Evolutionary conservation across 2,797 vertebrate species (phyloP).

Genomic region (Vipera latastei): DNA sequence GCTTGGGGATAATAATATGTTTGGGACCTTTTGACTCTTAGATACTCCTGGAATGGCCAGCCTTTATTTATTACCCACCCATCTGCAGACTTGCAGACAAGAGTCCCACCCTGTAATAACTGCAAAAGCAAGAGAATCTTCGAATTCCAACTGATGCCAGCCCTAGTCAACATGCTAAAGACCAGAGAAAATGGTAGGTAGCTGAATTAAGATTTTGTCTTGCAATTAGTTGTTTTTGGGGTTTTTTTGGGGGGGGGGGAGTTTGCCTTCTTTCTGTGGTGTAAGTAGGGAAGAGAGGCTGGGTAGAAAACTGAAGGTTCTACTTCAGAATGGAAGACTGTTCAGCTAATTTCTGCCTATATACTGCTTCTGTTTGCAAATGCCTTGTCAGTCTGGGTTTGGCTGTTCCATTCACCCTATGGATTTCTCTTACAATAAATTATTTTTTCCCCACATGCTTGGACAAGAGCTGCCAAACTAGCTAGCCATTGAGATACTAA

Average conservation of each 20-base stretch:
- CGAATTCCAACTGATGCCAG: constrained; percentile 94
- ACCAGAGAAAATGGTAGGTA: constrained; percentile 55
- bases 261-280: not conserved
- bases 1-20: not conserved
- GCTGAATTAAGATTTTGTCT: not conserved
- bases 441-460: too few relatives aligned
- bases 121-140: constrained; percentile 81
- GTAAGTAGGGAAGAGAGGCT: not conserved
- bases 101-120: constrained; percentile 68
- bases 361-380: not conserved
- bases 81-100: constrained; percentile 44
- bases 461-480: not conserved
- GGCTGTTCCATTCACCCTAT: not conserved
- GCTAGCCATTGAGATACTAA: not conserved
- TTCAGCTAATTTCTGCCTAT: not conserved
- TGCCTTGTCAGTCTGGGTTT: not conserved
- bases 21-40: constrained; percentile 34
- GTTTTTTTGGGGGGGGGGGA: not conserved
- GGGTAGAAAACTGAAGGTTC: too few relatives aligned
- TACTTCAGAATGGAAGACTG: not conserved
- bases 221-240: not conserved
- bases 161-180: constrained; percentile 81
- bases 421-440: not conserved
- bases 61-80: constrained; percentile 79
- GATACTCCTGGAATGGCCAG: constrained; percentile 80